Evolutionary conservation across 2,113 vertebrate species (phyloP).

Genomic region (Larimichthys crocea): DNA sequence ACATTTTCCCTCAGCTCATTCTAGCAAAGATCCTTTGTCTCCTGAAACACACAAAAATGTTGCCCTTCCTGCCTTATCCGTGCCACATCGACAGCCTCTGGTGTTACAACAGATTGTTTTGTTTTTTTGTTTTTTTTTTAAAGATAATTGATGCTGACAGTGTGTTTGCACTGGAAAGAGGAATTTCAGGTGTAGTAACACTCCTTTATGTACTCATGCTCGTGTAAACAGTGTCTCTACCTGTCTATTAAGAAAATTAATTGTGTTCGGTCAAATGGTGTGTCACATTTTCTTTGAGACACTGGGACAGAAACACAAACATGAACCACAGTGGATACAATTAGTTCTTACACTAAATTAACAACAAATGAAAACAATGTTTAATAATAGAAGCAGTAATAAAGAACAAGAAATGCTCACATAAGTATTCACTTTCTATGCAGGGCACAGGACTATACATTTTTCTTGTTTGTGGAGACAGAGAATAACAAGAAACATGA

Average conservation of each 20-base stretch:
- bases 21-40: conserved; percentile 31
- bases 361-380: not conserved
- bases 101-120: not conserved
- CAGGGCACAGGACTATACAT: not conserved
- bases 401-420: not conserved
- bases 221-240: not conserved
- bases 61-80: not conserved
- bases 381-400: not conserved
- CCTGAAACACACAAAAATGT: conserved; percentile 26
- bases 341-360: not conserved
- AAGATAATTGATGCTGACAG: not conserved
- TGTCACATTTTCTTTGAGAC: no score
- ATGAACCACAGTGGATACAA: no score
- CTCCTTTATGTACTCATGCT: conserved; percentile 24
- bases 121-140: no score
- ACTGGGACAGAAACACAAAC: no score
- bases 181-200: conserved; percentile 2
- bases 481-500: not conserved
- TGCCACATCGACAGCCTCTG: not conserved
- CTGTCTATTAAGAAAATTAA: no score
- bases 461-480: no score
- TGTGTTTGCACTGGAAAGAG: conserved; percentile 10
- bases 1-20: not conserved
- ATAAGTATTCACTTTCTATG: not conserved
- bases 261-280: no score